Evolutionary conservation across 2,797 vertebrate genomes (phyloP).

Genomic region (Tapera naevia): DNA sequence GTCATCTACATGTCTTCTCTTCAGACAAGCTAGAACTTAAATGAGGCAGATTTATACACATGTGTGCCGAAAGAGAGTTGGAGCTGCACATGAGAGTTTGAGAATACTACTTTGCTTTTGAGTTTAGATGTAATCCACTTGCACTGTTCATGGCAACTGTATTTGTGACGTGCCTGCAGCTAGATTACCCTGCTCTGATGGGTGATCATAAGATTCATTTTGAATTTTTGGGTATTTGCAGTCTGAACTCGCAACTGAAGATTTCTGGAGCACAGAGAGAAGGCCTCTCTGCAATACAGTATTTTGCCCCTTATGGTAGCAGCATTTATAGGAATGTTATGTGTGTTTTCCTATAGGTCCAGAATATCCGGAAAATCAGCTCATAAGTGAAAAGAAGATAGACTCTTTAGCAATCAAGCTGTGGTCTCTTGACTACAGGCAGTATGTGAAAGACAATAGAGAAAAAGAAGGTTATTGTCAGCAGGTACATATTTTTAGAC

Average conservation of each 20-base stretch:
- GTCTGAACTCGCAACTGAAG: neutral
- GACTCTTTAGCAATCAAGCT: neutral
- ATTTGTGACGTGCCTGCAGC: neutral
- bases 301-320: neutral
- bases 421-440: neutral
- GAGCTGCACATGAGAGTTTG: neutral
- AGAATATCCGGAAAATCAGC: neutral
- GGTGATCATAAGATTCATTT: neutral
- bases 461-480: neutral
- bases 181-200: neutral
- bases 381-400: neutral
- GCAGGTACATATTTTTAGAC: neutral
- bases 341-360: neutral
- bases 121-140: neutral
- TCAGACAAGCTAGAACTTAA: neutral
- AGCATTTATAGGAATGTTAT: neutral
- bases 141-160: neutral
- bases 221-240: neutral
- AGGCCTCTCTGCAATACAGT: neutral
- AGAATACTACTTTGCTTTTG: neutral
- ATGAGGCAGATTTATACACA: accelerated
- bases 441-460: neutral
- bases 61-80: neutral
- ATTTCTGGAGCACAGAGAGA: neutral
- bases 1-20: neutral